phyloP scores from a whole-genome alignment of 1,140 invertebrate genomes.

The Bombus soroeensis region DNA sequence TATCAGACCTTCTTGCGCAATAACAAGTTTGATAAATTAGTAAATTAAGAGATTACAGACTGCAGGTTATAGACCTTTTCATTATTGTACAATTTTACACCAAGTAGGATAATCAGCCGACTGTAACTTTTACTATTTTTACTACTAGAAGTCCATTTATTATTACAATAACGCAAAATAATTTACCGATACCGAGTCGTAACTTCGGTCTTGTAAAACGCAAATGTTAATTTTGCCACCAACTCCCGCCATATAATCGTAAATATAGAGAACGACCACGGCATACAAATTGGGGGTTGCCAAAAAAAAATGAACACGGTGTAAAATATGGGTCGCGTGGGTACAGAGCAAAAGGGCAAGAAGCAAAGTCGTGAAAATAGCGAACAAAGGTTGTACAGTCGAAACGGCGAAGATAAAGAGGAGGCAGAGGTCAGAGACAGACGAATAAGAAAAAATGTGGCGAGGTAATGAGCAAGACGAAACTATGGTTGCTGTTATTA shows the following conservation, averaged over 20 bases:
- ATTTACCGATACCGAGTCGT: not conserved
- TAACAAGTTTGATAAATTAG: no score
- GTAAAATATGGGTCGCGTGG: conserved; percentile 1
- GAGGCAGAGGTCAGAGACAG: not conserved
- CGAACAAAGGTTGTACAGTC: not conserved
- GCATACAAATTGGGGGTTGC: not conserved
- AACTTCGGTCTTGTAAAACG: no score
- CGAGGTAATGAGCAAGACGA: conserved; percentile 11
- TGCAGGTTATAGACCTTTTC: no score
- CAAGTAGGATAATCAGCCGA: not conserved
- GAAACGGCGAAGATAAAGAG: not conserved
- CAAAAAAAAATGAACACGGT: not conserved
- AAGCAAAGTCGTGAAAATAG: not conserved
- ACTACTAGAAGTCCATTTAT: no score
- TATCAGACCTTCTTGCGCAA: no score
- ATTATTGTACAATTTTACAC: no score
- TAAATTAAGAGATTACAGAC: no score
- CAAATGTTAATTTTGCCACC: not conserved
- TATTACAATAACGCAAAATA: not conserved
- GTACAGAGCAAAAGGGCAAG: not conserved
- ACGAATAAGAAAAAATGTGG: conserved; percentile 2
- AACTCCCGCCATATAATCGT: not conserved
- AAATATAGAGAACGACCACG: not conserved
- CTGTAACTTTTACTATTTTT: no score
- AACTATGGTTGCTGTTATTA: conserved; percentile 4